Base-by-base conservation (phyloP, 1,140 invertebrate species). In the Mesaphorura yosii region DNA sequence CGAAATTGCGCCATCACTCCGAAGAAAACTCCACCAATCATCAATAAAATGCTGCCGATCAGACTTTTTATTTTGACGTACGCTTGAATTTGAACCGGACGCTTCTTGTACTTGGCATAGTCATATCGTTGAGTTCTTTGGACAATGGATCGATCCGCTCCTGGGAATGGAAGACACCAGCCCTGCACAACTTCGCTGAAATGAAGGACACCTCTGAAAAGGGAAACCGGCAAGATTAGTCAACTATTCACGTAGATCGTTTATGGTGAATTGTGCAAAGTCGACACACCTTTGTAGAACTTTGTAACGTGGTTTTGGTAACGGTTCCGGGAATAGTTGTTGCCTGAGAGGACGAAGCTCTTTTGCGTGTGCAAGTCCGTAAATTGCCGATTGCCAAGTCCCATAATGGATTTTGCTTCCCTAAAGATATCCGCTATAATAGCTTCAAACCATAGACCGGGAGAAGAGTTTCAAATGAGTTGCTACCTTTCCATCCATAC, bases 331-430 rank as follows among this genome's bases (percentile, higher is more conserved):
- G 59, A 73, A 87, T 6, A 89, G 66, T 61, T 83, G 72, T 17
- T 70, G 68, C 28, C 85, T 74, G 10, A 89, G 64, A 6, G 63
- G 65, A 2, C 66, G 67, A 40, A 90, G 66, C 65, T 89, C 80
- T 48, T 74, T 63, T 1, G 64, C 60, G 66, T 83, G 68, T 6
- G 78, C 76, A 45, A 87, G 64, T 15, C 83, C 80, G 70, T 88
- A 70, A 37, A 93, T 75, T 1, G 81, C 76, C 1, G 86, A 88
- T 62, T 88, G 79, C 79, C 84, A 88, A 15, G 88, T 92, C n/a
- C 80, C 86, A 66, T 77, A 83, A 70, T 90, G 80, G 1, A 84
- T 31, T 3, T 55, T 5, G 7, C 75, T 63, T 34, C 71, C 71
- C 53, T 58, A 48, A 23, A 54, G 31, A 22, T 14, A 19, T n/a